Evolutionary conservation across 1,140 invertebrate species (phyloP).

Genomic region (Phymorhynchus buccinoides): DNA sequence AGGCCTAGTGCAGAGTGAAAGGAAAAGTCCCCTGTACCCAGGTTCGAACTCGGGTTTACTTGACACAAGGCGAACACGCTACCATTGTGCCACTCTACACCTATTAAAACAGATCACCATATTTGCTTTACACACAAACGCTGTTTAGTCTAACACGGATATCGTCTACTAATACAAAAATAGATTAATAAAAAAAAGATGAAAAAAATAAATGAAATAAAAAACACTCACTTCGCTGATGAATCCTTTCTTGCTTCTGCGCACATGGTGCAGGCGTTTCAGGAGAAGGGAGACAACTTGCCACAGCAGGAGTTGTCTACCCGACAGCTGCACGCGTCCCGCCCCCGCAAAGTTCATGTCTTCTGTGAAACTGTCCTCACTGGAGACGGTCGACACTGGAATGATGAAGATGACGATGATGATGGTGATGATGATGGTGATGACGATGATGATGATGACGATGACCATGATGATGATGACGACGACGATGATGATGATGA

Average conservation of each 20-base stretch:
- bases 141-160: too few species aligned
- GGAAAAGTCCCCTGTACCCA: too few species aligned
- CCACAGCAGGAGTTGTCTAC: conserved; percentile 52
- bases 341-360: conserved; percentile 43
- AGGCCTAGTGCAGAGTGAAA: too few species aligned
- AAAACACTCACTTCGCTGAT: conserved; percentile 76
- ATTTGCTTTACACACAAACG: too few species aligned
- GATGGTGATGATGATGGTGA: not conserved
- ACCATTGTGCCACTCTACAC: too few species aligned
- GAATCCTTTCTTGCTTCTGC: conserved; percentile 76
- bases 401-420: not conserved
- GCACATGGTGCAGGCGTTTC: conserved; percentile 76
- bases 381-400: conserved; percentile 61
- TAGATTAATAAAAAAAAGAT: not conserved
- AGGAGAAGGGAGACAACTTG: conserved; percentile 75
- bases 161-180: too few species aligned
- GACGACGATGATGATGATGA: not conserved
- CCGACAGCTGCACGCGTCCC: conserved; percentile 34
- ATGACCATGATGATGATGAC: not conserved
- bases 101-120: too few species aligned
- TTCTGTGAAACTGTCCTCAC: conserved; percentile 33
- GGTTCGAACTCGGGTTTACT: too few species aligned
- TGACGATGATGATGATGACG: not conserved
- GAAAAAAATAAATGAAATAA: not conserved
- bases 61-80: too few species aligned